Conservation (phyloP, 2,113 vertebrate genomes). For the Lota lota region DNA sequence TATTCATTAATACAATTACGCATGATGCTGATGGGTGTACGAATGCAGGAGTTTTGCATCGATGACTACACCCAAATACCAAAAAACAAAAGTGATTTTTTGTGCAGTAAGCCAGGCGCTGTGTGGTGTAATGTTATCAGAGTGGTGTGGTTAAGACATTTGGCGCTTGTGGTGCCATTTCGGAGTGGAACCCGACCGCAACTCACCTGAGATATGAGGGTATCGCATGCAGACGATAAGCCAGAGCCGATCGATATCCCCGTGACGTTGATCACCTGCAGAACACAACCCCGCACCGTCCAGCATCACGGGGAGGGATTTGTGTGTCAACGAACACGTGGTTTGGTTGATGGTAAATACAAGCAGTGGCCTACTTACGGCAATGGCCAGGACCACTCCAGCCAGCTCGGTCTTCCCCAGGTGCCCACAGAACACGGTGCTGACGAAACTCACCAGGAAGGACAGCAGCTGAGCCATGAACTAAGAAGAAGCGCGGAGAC, state of each 20-base stretch:
- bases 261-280: slow-evolving; percentile 84
- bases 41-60: too few relatives aligned
- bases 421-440: slow-evolving; percentile 90
- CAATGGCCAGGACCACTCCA: slow-evolving; percentile 79
- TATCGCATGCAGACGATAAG: slow-evolving; percentile 86
- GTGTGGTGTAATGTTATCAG: too few relatives aligned
- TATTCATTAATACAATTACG: too few relatives aligned
- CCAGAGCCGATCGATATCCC: slow-evolving; percentile 84
- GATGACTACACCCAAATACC: too few relatives aligned
- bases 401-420: slow-evolving; percentile 84
- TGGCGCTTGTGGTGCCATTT: too few relatives aligned
- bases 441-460: slow-evolving; percentile 81
- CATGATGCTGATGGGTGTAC: too few relatives aligned
- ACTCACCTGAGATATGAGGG: slow-evolving; percentile 89
- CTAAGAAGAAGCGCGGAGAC: slow-evolving; percentile 48
- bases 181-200: too few relatives aligned
- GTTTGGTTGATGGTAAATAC: background rate
- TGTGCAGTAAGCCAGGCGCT: too few relatives aligned
- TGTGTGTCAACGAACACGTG: background rate
- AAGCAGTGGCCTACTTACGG: slow-evolving; percentile 69
- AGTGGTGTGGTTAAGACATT: too few relatives aligned
- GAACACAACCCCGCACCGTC: background rate
- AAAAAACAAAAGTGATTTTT: too few relatives aligned
- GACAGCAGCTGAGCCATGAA: slow-evolving; percentile 77
- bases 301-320: background rate